Evolutionary conservation across 2,797 vertebrate genomes (phyloP).

Genomic region (Poecilia velifera): DNA sequence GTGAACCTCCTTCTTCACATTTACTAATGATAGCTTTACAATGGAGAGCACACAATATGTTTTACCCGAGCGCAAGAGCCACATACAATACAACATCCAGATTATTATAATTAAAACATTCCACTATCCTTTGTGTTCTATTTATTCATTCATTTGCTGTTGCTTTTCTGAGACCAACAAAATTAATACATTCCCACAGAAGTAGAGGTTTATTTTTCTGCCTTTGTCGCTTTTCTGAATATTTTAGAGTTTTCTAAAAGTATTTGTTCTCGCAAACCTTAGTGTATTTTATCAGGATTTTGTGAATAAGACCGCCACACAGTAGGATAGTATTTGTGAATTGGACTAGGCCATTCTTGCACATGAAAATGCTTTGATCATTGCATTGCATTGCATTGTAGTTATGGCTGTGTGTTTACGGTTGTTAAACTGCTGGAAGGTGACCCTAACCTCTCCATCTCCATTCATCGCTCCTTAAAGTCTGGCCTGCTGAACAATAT

Average conservation of each 20-base stretch:
- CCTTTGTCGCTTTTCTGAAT: conserved; percentile 38
- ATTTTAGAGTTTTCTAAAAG: background rate
- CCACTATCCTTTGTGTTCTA: conserved; percentile 65
- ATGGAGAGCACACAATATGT: conserved; percentile 66
- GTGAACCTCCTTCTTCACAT: conserved; percentile 66
- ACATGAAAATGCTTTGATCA: background rate
- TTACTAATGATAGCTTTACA: conserved; percentile 73
- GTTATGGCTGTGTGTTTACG: background rate
- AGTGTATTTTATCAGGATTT: background rate
- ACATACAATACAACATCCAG: conserved; percentile 74
- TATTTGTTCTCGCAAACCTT: background rate
- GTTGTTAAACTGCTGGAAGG: background rate
- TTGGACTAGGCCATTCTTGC: background rate
- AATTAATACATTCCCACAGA: conserved; percentile 36
- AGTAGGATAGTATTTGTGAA: background rate
- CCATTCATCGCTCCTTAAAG: background rate
- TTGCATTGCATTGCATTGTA: background rate
- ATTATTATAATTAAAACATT: conserved; percentile 82
- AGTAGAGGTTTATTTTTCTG: background rate
- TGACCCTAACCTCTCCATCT: background rate
- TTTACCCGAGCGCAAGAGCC: conserved; percentile 66
- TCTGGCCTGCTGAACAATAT: background rate
- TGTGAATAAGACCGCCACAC: background rate
- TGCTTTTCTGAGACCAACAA: conserved; percentile 43
- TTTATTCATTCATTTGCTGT: conserved; percentile 56